Base-by-base conservation (phyloP, 1,140 invertebrate genomes). In the Chironomus striatipennis region DNA sequence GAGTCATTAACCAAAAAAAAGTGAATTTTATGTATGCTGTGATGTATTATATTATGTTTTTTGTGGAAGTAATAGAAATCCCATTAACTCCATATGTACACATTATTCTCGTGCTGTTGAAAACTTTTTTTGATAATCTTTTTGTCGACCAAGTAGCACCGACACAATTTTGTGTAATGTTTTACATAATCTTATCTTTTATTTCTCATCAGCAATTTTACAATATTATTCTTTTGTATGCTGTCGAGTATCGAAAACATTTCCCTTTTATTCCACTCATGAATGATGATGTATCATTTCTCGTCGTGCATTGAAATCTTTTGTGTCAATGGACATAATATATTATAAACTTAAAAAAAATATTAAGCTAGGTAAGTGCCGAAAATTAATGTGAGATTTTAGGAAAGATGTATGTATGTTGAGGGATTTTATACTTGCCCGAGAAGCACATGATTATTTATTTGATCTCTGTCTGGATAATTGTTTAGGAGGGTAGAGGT, bases 131-230 rank as follows among this genome's bases (percentile, higher is more conserved):
- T 57, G 47, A 57, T 57, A 57, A 57, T 57, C 15, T 57, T 34
- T 2, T 5, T 34, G 24, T 34, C 24, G n/a, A n/a, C 24, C 24
- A 34, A 34, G 24, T 34, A 34, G 24, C 24, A 34, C 24, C 24
- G 24, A 34, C 24, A 34, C 24, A 34, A 34, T 34, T 34, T 34
- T 34, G 24, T 57, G 47, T 57, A 57, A 57, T 57, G 47, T 15
- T 57, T 57, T 57, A 57, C 47, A 57, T 57, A 57, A 57, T 57
- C 47, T 12, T 57, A n/a, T 57, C 47, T 57, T 57, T 57, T 57
- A n/a, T 15, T 57, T 15, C 47, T n/a, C 47, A 57, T 57, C 47
- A 57, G 8, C 47, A 57, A 10, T 47, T 47, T 57, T 57, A n/a
- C 10, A 57, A 12, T 47, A 8, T 5, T 57, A n/a, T 10, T 10